Evolutionary conservation across 2,888 invertebrate species (phyloP).

Genomic region (Epiperipatus broadwayi): DNA sequence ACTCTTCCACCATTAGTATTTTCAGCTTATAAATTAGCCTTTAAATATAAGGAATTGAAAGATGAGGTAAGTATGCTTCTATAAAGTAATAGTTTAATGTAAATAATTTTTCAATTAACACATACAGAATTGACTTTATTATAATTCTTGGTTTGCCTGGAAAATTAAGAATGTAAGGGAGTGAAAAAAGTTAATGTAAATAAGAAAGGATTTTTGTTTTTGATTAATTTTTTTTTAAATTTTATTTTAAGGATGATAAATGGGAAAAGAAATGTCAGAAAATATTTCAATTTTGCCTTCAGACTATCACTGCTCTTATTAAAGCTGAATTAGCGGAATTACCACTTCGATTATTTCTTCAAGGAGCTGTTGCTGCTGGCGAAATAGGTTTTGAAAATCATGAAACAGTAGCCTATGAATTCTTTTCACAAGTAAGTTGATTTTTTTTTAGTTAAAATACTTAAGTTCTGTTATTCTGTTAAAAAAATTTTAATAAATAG

Average conservation of each 20-base stretch:
- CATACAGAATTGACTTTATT: neutral
- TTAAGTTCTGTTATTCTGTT: no score
- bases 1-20: slow-evolving; percentile 86
- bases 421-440: slow-evolving; percentile 54
- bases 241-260: slow-evolving; percentile 80
- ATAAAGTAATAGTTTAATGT: no score
- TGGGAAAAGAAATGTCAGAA: slow-evolving; percentile 98
- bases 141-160: no score
- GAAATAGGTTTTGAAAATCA: slow-evolving; percentile 81
- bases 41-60: slow-evolving; percentile 52
- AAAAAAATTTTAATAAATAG: no score
- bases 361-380: slow-evolving; percentile 81
- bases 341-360: slow-evolving; percentile 75
- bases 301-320: slow-evolving; percentile 76
- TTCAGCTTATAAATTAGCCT: slow-evolving; percentile 72
- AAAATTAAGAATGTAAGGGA: no score
- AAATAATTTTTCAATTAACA: neutral
- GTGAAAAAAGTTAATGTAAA: no score
- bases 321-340: slow-evolving; percentile 88
- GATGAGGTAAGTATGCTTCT: slow-evolving; percentile 42
- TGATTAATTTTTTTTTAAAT: neutral
- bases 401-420: slow-evolving; percentile 95
- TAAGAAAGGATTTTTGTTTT: no score
- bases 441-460: no score
- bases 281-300: slow-evolving; percentile 93